Base-by-base conservation (phyloP, 2,797 vertebrate genomes). In the Enteromius treurensis region DNA sequence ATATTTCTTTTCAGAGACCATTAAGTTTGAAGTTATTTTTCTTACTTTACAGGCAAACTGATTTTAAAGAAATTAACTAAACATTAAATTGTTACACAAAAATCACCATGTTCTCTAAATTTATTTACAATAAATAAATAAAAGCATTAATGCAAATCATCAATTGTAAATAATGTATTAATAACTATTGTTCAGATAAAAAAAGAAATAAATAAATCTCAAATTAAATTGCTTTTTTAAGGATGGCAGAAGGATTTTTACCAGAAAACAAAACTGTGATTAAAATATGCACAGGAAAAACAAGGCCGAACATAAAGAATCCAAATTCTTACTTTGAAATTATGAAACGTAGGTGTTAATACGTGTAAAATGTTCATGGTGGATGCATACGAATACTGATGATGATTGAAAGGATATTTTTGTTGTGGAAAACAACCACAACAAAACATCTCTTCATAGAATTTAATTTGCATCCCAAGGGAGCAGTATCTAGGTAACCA, bases 401-500 rank as follows among this genome's bases (percentile, higher is more conserved):
- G 32, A 86, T 74, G 78, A 84, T 67, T 79, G 77, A 85, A 86
- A 83, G 79, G 79, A 88, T 86, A 85, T 87, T 84, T 74, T 73
- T 83, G 79, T 75, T 82, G 86, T 86, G 77, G 81, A 84, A 86
- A 86, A 80, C 84, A 85, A 84, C 76, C 84, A 87, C 73, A 84
- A 85, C 82, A 87, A 88, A 88, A 86, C 82, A 86, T 80, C 80
- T 88, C 86, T 76, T 83, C 80, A 75, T 75, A 88, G 86, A 88
- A 83, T 87, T 86, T 88, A 82, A 88, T 88, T 88, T 88, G 86
- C 88, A 88, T 86, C 86, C 87, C 85, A 86, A 87, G 83, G 81
- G 86, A 85, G 78, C 85, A 80, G 88, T 88, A 87, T 90, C 87
- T 87, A 86, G 87, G 87, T 88, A 88, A 89, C 88, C 85, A 85